A percentile compares a stretch with the other conserved stretches of the same genome.
These are phyloP conservation scores for Callinectes sapidus DNA, from an alignment of 2,888 invertebrate genomes.

Conservation along the genomic window DNA sequence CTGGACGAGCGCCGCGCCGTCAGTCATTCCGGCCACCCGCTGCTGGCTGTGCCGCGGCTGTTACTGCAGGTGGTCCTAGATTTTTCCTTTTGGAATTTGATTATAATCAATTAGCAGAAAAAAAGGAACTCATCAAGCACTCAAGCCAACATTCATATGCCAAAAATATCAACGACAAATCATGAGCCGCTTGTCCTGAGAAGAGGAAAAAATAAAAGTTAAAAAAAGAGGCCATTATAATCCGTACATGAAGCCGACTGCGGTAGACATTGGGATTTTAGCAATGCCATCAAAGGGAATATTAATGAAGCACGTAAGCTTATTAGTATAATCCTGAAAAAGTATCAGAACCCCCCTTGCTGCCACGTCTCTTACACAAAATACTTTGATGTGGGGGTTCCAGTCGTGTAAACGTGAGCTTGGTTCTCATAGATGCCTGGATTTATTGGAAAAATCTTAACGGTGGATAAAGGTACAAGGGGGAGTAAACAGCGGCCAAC, in stretches of 20 bases:
- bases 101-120: slow-evolving; percentile 44
- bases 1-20: neutral
- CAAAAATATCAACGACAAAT: slow-evolving; percentile 25
- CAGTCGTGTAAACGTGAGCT: slow-evolving; percentile 27
- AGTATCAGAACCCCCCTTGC: slow-evolving; percentile 46
- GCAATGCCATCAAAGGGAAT: slow-evolving; percentile 65
- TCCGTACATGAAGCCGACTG: slow-evolving; percentile 57
- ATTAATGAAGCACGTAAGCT: slow-evolving; percentile 64
- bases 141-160: slow-evolving; percentile 23
- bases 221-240: slow-evolving; percentile 53
- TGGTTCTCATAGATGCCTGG: slow-evolving; percentile 13
- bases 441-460: slow-evolving; percentile 27
- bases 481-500: neutral
- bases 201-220: neutral
- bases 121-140: slow-evolving; percentile 24
- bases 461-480: slow-evolving; percentile 7
- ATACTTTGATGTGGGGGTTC: slow-evolving; percentile 40
- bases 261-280: slow-evolving; percentile 60
- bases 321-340: slow-evolving; percentile 64
- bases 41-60: neutral
- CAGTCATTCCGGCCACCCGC: neutral
- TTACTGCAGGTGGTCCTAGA: neutral
- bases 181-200: slow-evolving; percentile 30
- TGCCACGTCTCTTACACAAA: slow-evolving; percentile 51
- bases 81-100: slow-evolving; percentile 42